phyloP scores from a whole-genome alignment of 2,797 vertebrate genomes.

The Lateolabrax maculatus region DNA sequence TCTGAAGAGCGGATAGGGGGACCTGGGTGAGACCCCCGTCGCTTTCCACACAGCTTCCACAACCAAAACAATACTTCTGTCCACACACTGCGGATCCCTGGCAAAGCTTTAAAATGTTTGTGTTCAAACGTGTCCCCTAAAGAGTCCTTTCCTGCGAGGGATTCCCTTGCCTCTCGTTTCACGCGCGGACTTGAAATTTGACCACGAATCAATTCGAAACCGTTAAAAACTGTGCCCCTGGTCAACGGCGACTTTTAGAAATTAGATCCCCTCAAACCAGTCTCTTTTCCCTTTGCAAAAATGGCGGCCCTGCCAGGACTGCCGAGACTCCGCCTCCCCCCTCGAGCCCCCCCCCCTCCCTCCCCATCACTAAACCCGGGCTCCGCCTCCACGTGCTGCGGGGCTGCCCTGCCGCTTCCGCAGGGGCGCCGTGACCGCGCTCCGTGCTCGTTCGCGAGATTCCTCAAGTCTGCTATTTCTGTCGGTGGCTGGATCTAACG shows the following conservation, averaged over 20 bases:
- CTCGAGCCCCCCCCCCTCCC: constrained; percentile 73
- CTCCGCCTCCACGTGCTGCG: constrained; percentile 87
- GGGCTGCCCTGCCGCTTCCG: constrained; percentile 88
- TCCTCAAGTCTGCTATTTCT: constrained; percentile 46
- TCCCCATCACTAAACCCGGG: constrained; percentile 71
- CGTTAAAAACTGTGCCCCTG: constrained; percentile 79
- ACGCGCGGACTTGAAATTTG: constrained; percentile 41
- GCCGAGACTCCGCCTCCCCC: constrained; percentile 86
- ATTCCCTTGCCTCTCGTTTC: constrained; percentile 38
- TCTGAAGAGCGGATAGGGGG: constrained; percentile 80
- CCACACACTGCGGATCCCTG: constrained; percentile 92
- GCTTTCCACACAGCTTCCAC: constrained; percentile 87
- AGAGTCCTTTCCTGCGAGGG: constrained; percentile 45
- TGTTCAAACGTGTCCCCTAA: constrained; percentile 59
- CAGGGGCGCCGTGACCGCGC: constrained; percentile 89
- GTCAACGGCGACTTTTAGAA: constrained; percentile 86
- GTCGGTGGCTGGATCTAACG: constrained; percentile 41
- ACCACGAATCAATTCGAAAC: constrained; percentile 68
- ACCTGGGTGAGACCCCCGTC: constrained; percentile 87
- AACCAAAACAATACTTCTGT: constrained; percentile 93
- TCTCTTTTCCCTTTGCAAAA: constrained; percentile 97
- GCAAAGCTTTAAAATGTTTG: constrained; percentile 82
- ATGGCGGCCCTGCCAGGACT: constrained; percentile 95
- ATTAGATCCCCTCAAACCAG: constrained; percentile 90
- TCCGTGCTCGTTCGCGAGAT: constrained; percentile 67